Percentiles rank a stretch among this genome's conserved stretches.
Conservation (phyloP, 2,888 invertebrate species). For the Tolmerus cingulatus region DNA sequence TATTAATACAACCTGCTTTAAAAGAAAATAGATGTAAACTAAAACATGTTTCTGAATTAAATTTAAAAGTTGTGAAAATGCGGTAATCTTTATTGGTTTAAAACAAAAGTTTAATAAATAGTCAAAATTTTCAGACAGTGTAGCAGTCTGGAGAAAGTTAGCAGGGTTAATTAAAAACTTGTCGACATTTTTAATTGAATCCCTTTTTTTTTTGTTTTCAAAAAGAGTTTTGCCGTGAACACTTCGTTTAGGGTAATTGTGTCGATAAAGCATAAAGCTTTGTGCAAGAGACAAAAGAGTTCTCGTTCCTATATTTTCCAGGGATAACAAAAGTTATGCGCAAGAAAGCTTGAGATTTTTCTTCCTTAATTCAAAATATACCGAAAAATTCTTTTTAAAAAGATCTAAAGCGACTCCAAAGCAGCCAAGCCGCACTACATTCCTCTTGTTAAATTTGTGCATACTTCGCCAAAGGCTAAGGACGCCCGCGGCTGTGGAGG, state of each 20-base stretch:
- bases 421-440: not conserved
- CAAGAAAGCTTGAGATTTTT: not conserved
- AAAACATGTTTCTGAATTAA: too few species aligned
- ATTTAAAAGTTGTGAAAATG: too few species aligned
- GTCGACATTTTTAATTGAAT: not conserved
- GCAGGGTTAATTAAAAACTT: not conserved
- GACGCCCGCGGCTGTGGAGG: not conserved
- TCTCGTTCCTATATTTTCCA: not conserved
- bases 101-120: too few species aligned
- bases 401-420: not conserved
- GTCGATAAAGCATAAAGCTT: not conserved
- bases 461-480: not conserved
- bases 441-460: not conserved
- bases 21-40: too few species aligned
- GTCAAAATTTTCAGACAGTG: too few species aligned
- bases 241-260: not conserved
- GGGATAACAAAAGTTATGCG: not conserved
- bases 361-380: not conserved
- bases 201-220: not conserved
- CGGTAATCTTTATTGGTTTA: too few species aligned
- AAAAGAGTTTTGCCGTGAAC: not conserved
- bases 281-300: not conserved
- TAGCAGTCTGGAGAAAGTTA: not conserved
- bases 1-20: too few species aligned
- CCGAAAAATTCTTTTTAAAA: not conserved